Percentiles rank a stretch among this genome's conserved stretches.
Conservation (phyloP, 2,888 invertebrate genomes). For the Volucella inflata region DNA sequence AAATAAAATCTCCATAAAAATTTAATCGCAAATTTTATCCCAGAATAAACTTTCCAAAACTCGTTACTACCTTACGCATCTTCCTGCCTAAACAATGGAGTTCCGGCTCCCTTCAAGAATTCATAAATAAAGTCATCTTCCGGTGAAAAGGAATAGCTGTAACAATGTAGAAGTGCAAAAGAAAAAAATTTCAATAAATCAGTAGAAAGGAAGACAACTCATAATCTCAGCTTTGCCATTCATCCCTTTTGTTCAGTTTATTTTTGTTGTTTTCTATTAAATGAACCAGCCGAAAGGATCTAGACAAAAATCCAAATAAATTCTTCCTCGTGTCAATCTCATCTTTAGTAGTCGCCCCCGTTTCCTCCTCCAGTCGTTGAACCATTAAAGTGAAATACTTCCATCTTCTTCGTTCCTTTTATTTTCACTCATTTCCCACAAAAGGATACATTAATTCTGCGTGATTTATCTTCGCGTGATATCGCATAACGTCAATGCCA, state of each 20-base stretch:
- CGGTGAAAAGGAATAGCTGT: too few species aligned
- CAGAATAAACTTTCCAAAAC: too few species aligned
- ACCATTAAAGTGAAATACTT: conserved; percentile 22
- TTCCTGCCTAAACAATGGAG: too few species aligned
- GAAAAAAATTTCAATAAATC: too few species aligned
- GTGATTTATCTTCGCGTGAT: conserved; percentile 49
- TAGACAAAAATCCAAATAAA: conserved; percentile 24
- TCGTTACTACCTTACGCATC: too few species aligned
- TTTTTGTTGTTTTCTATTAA: too few species aligned
- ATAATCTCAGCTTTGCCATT: conserved; percentile 12
- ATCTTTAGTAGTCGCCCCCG: background rate
- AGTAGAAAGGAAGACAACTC: conserved; percentile 1
- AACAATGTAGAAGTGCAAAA: too few species aligned
- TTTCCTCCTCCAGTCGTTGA: background rate
- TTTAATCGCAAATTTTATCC: too few species aligned
- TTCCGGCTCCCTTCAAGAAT: too few species aligned
- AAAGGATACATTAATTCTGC: conserved; percentile 21
- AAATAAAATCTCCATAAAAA: too few species aligned
- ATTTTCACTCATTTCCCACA: conserved; percentile 1
- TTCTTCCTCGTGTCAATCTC: conserved; percentile 24
- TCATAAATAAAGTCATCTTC: too few species aligned
- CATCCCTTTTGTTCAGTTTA: background rate
- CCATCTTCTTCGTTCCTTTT: conserved; percentile 1
- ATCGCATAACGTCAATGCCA: conserved; percentile 10
- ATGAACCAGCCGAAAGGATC: background rate